Evolutionary conservation across 1,140 invertebrate genomes (phyloP).

Genomic region (Neotoxoptera formosana): DNA sequence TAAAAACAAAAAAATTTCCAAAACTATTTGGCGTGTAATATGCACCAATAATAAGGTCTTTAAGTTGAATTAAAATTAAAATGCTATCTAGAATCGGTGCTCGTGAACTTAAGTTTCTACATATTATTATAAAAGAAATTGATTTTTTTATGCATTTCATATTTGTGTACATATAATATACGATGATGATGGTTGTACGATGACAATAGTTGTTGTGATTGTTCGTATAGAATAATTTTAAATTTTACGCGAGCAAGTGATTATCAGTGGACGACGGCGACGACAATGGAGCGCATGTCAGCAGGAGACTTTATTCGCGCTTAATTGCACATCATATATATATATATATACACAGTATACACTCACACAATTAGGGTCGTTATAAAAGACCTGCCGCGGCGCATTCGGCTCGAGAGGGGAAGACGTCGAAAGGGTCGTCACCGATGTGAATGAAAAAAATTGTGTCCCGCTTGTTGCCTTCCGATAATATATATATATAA

Average conservation of each 20-base stretch:
- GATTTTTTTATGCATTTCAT: neutral
- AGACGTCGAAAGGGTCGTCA: neutral
- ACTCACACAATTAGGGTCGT: slow-evolving; percentile 14
- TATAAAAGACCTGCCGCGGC: neutral
- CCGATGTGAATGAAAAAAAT: neutral
- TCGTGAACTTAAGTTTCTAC: neutral
- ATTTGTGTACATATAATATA: neutral
- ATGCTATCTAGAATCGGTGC: neutral
- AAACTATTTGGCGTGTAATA: too few species aligned
- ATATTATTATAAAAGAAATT: neutral
- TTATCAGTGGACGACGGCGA: neutral
- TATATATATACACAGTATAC: neutral
- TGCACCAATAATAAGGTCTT: neutral
- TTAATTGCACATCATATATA: slow-evolving; percentile 3
- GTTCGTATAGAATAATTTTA: neutral
- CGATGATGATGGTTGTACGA: neutral
- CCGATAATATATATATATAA: neutral
- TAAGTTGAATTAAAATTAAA: neutral
- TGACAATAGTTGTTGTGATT: slow-evolving; percentile 4
- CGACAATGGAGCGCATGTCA: neutral
- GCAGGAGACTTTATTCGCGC: neutral
- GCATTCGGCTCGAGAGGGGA: neutral
- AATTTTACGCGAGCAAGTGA: neutral
- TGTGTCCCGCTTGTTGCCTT: neutral
- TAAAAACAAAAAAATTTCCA: too few species aligned